Evolutionary conservation across 2,113 vertebrate species (phyloP).

Genomic region (Sylvilagus bachmani): DNA sequence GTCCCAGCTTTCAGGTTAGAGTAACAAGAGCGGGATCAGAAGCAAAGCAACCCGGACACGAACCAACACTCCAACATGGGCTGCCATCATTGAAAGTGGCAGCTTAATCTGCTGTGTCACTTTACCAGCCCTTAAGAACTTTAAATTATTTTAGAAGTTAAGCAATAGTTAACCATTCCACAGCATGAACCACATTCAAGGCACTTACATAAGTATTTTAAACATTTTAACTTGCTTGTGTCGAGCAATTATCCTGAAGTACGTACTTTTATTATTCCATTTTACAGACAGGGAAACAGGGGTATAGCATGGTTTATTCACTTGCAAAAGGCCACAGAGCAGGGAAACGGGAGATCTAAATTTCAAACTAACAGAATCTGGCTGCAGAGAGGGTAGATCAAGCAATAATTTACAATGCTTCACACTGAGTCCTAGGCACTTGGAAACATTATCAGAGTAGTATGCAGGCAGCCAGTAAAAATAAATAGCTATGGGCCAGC

Average conservation of each 20-base stretch:
- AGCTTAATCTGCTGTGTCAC: too few relatives aligned
- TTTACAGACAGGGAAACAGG: not conserved
- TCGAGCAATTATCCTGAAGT: not conserved
- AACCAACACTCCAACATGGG: too few relatives aligned
- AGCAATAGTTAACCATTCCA: not conserved
- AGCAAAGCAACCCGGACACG: too few relatives aligned
- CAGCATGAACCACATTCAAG: not conserved
- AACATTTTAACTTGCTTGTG: not conserved
- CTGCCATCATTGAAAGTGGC: too few relatives aligned
- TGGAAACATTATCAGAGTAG: not conserved
- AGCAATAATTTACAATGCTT: not conserved
- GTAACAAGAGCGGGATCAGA: not conserved
- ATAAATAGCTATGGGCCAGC: not conserved
- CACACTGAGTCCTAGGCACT: slow-evolving; percentile 9
- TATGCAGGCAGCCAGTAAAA: not conserved
- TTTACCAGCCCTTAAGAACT: not conserved
- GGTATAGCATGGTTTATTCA: not conserved
- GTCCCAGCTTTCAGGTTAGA: not conserved
- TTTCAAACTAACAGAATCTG: not conserved
- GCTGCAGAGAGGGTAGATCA: not conserved
- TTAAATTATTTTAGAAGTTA: not conserved
- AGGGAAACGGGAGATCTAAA: not conserved
- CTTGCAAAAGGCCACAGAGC: not conserved
- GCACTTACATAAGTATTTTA: not conserved
- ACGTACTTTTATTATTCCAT: not conserved